Evolutionary conservation across 2,888 invertebrate species (phyloP).

Genomic region (Nephrotoma flavescens): DNA sequence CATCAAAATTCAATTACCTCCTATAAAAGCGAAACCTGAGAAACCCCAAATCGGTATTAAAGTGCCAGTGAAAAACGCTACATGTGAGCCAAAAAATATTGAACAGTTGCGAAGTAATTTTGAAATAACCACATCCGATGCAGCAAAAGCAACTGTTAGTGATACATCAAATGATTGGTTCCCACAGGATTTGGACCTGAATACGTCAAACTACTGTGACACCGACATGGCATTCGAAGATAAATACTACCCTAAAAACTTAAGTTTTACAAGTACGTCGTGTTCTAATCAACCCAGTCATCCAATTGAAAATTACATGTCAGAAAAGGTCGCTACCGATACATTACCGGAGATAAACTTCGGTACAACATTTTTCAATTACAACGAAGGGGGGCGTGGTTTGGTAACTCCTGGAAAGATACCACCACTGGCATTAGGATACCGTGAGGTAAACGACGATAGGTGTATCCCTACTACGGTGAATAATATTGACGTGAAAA

Average conservation of each 20-base stretch:
- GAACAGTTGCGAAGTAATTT: neutral
- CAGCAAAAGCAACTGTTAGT: neutral
- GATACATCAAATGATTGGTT: neutral
- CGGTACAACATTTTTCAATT: neutral
- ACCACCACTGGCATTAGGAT: neutral
- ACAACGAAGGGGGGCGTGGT: neutral
- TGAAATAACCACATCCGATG: neutral
- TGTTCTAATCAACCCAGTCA: neutral
- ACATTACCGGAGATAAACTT: neutral
- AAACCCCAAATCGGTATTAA: neutral
- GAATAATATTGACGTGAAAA: neutral
- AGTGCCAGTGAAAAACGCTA: neutral
- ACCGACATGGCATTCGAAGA: neutral
- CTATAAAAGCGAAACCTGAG: neutral
- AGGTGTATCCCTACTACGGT: neutral
- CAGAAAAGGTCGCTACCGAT: neutral
- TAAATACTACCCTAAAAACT: neutral
- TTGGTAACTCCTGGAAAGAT: neutral
- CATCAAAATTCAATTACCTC: neutral
- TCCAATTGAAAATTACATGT: neutral
- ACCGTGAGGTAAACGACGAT: too few relatives aligned
- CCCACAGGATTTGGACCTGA: neutral
- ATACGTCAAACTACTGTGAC: neutral
- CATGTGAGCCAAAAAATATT: neutral
- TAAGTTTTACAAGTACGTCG: neutral